Base-by-base conservation (phyloP, 2,888 invertebrate species). In the Pollenia griseotomentosa region DNA sequence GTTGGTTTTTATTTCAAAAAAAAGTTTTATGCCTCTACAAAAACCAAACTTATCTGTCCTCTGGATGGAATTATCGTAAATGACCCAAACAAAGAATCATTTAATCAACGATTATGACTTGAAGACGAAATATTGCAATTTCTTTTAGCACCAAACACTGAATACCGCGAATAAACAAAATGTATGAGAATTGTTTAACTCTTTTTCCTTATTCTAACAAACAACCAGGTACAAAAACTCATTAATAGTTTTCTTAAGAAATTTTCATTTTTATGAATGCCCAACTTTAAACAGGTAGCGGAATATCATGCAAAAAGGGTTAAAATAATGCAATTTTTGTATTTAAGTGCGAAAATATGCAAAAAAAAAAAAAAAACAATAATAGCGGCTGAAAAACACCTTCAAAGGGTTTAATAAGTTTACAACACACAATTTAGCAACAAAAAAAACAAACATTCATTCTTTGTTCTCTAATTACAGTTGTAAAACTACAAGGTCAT, bases 281-380 rank as follows among this genome's bases (percentile, higher is more conserved):
- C 51, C 33, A 33, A 68, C 51, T 6, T 33, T 2, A n/a, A 23
- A 59, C 12, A 48, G 59, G 40, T 40, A 63, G 5, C 16, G 2
- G 16, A 12, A 3, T 8, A 23, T 19, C 2, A 1, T 16, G 6
- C 33, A 19, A 42, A 77, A 77, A 53, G 75, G 75, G 33, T 33
- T 65, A 65, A 65, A 77, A 53, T n/a, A n/a, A 44, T 53, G 11
- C 19, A 44, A 65, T 53, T 77, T 77, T 77, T 65, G 65, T 53
- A 75, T 77, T 77, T 11, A 63, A 53, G 53, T 65, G 75, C 63
- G 53, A 77, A 75, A 75, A 75, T 75, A 75, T 63, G 74, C 74
- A 42, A 40, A 75, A 75, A 63, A 42, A 40, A 75, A 75, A 63
- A 10, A 51, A 42, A 40, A 63, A 75, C 51, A 2, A 10, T 4